phyloP scores from a whole-genome alignment of 2,113 vertebrate species.

The Calyptomena viridis region DNA sequence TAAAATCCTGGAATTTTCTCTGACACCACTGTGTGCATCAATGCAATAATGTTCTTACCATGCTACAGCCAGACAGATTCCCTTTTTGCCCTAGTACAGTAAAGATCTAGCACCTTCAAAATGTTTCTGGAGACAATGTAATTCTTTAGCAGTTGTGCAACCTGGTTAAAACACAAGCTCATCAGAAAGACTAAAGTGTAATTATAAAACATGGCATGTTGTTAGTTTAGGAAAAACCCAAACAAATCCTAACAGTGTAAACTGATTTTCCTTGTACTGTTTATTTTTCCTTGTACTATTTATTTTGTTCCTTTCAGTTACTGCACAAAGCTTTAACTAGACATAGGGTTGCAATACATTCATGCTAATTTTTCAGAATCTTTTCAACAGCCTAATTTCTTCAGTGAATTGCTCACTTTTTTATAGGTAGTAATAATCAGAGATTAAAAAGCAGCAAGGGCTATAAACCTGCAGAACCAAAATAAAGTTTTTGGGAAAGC shows the following conservation, averaged over 20 bases:
- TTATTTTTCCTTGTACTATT: neutral
- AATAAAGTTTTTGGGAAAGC: neutral
- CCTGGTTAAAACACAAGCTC: neutral
- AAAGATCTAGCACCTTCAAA: neutral
- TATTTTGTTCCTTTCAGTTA: constrained; percentile 13
- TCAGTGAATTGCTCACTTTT: neutral
- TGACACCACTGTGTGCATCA: neutral
- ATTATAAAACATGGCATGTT: neutral
- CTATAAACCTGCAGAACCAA: neutral
- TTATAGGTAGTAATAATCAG: neutral
- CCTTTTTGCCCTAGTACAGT: neutral
- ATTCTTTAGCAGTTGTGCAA: neutral
- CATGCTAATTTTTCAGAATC: neutral
- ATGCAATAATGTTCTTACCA: fast-evolving
- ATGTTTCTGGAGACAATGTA: neutral
- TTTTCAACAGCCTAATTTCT: neutral
- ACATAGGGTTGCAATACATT: neutral
- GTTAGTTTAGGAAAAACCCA: neutral
- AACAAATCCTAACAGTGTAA: neutral
- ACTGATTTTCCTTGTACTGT: neutral
- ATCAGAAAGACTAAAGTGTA: neutral
- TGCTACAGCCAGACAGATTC: neutral
- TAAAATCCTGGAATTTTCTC: neutral
- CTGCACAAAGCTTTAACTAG: neutral
- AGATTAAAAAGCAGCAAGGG: neutral